Base-by-base conservation (phyloP, 2,797 vertebrate species). In the Zalophus californianus region DNA sequence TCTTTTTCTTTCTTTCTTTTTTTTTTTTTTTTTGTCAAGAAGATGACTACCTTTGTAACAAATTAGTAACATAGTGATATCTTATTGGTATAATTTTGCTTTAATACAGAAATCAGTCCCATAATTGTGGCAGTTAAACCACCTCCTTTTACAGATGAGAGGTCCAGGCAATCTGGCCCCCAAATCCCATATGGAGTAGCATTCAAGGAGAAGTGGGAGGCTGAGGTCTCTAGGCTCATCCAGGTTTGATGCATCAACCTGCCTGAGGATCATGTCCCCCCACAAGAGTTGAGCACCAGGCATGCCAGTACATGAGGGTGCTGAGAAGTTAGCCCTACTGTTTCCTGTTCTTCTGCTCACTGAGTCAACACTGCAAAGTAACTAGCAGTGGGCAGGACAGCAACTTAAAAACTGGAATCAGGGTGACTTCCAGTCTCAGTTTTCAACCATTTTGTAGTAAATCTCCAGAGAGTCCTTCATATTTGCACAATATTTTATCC, bases 161-260 rank as follows among this genome's bases (percentile, higher is more conserved):
- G 35, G n/a, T 29, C n/a, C 14, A 66, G 38, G 18, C 29, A 35
- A 25, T 25, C n/a, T 35, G 16, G 48, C 5, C 58, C 48, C 48
- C 15, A 21, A 5, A 18, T 64, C 25, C 72, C 32, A 50, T 16
- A 8, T 27, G 27, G 15, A 23, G n/a, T 20, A 29, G 6, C 35
- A 4, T 5, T 85, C 38, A 14, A 25, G 3, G 23, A 68, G 15
- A 72, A 44, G 60, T 14, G 16, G 11, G 60, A 68, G 62, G 44
- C 27, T 14, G 16, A 16, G 0, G 70, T 11, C n/a, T 0, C 1
- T 0, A 4, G 25, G 7, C 27, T 50, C 21, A 1, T 50, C 14
- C 21, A 72, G 27, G 2, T 12, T 21, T 21, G 44, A n/a, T 14
- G 11, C 18, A 13, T 60, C 18, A 23, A 13, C 12, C 48, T 35